Base-by-base conservation (phyloP, 2,113 vertebrate genomes). In the Oenanthe melanoleuca region DNA sequence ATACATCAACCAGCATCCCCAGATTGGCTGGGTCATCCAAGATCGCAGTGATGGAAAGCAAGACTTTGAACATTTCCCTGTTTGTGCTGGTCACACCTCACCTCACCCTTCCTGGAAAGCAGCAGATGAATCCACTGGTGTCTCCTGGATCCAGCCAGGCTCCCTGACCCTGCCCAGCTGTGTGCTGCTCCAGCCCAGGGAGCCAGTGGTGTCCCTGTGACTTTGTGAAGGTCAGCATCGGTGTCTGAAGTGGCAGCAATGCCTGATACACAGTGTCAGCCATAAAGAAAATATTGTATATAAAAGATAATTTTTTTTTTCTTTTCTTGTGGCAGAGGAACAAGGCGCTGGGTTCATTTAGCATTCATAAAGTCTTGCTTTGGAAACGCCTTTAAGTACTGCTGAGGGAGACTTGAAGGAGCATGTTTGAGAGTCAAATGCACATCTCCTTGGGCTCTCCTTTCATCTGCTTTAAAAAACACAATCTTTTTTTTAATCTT, bases 351-450 rank as follows among this genome's bases (percentile, higher is more conserved):
- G 52, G 96, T 98, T 98, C 98, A 98, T 98, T 98, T 97, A 60
- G 97, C 97, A 98, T 98, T 98, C 98, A 98, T 96, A 97, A 97
- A 98, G 97, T 97, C 96, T 97, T 95, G 96, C 97, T 96, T 96
- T 97, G 97, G 97, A 98, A 97, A 97, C 23, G 67, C 97, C 97
- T 97, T 97, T 97, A 97, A 98, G 97, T 97, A 97, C 97, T 97
- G 97, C 97, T 81, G 95, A 97, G 97, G 97, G 97, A 97, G 96
- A 93, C 97, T 97, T 96, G 97, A 97, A 95, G 97, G 97, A 97
- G 94, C 42, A 26, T 97, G 97, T 97, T 96, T 98, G 95, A 97
- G 97, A 97, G 98, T 98, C 97, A 97, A 97, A 97, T 82, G 86
- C 97, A 96, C 95, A 94, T 97, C 97, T 98, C 96, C 97, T 97